Evolutionary conservation across 2,113 vertebrate species (phyloP), one percentile per base, ranked within the genome.

Genomic region (Trinectes maculatus): DNA sequence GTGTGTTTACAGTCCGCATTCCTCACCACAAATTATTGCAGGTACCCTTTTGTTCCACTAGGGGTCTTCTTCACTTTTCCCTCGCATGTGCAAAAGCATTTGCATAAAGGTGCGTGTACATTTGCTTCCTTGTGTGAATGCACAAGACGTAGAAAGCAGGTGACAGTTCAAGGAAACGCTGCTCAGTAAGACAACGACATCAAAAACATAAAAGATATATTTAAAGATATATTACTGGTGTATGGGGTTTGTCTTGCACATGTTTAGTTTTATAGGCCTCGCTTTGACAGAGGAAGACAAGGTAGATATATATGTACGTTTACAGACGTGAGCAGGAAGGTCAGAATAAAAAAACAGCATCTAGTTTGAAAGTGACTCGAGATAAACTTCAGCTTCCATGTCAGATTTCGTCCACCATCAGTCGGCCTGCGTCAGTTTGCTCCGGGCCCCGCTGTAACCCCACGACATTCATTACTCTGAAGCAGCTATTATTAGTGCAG

Each of bases 401-500:
- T 21, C 46, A 48, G 1, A 28, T 67, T 62, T 54, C 13, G 33
- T 56, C 42, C 1, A 7, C 18, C 22, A 55, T 69, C 11, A 58
- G 47, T 24, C 44, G 21, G 5, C 67, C 47, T 57, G 51, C 2
- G 19, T 71, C 64, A 73, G 22, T 37, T 21, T 34, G 28, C 57
- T 40, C 10, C 25, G 61, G 70, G 57, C 44, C 75, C 71, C 52
- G 25, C 80, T 64, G 68, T 66, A 58, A 79, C 77, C 79, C 53
- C n/a, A 16, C 60, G 22, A 70, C 84, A 82, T 81, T 79, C 71
- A 53, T 52, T 40, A 79, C 85, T 57, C 76, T 71, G 40, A 77
- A 83, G 36, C 53, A 29, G 69, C 85, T 92, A 92, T 82, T 89
- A 87, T 87, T 91, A 92, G 78, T 46, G 0, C 3, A 6, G 43